Evolutionary conservation across 2,888 invertebrate species (phyloP).

Genomic region (Megalurothrips usitatus): DNA sequence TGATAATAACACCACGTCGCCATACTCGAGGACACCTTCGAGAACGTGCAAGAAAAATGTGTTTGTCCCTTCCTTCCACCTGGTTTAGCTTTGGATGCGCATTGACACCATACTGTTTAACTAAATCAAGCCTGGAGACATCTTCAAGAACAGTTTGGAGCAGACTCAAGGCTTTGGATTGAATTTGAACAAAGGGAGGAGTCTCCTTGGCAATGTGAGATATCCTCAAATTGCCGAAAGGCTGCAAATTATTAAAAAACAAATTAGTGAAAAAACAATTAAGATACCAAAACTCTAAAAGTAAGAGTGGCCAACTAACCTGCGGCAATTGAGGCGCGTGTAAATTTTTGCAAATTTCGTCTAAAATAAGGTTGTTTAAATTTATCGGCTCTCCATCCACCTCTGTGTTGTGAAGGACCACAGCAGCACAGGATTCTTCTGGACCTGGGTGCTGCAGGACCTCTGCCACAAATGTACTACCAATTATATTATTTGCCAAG

Average conservation of each 20-base stretch:
- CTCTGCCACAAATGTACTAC: neutral
- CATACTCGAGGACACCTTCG: neutral
- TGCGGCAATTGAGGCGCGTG: neutral
- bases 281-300: neutral
- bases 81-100: neutral
- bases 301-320: neutral
- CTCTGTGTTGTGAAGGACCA: neutral
- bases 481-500: neutral
- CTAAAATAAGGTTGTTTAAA: neutral
- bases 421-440: neutral
- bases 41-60: neutral
- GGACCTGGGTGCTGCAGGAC: neutral
- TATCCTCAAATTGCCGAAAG: neutral
- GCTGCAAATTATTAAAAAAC: neutral
- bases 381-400: neutral
- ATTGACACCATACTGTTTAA: neutral
- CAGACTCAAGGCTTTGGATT: neutral
- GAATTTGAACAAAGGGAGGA: neutral
- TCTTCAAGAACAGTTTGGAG: neutral
- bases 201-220: neutral
- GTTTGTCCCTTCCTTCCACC: neutral
- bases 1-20: neutral
- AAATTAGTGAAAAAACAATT: neutral
- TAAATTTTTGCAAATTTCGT: neutral
- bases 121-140: neutral